A percentile compares a stretch with the other conserved stretches of the same genome.
Evolutionary conservation across 1,140 invertebrate species (phyloP).

Genomic region (Hycleus cichorii): DNA sequence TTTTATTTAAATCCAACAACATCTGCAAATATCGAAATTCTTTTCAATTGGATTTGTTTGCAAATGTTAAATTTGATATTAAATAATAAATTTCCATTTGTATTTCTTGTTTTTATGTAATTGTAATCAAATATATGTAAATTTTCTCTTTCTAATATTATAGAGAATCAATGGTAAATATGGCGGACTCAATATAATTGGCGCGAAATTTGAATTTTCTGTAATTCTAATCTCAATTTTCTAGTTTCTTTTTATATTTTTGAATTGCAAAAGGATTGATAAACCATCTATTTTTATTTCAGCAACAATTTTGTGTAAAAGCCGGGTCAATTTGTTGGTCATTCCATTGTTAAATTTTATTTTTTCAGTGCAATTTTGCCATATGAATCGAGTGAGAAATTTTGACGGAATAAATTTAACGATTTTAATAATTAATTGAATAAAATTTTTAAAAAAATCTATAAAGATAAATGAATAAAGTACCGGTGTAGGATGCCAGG

Average conservation of each 20-base stretch:
- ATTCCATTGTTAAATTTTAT: too few relatives aligned
- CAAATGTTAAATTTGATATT: conserved; percentile 11
- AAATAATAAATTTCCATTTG: conserved; percentile 4
- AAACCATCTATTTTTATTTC: not conserved
- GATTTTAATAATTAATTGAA: too few relatives aligned
- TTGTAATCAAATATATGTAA: conserved; percentile 13
- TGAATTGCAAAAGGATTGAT: not conserved
- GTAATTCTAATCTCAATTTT: conserved; percentile 1
- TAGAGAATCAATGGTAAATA: conserved; percentile 32
- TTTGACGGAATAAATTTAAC: too few relatives aligned
- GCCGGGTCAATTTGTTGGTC: not conserved
- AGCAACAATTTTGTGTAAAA: not conserved
- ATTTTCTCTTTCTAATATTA: conserved; percentile 11
- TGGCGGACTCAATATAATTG: conserved; percentile 30
- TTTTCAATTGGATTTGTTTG: not conserved
- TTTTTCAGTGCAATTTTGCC: not conserved
- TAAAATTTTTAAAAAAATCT: too few relatives aligned
- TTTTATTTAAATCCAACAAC: conserved; percentile 26
- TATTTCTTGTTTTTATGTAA: conserved; percentile 8
- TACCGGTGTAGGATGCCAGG: conserved; percentile 38
- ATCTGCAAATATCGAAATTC: conserved; percentile 18
- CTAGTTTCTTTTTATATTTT: conserved; percentile 14
- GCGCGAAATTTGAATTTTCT: conserved; percentile 25
- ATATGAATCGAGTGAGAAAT: too few relatives aligned
- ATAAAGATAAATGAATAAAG: not conserved